Percentiles rank a stretch among this genome's conserved stretches.
Conservation (phyloP, 2,113 vertebrate species). For the Myodes glareolus region DNA sequence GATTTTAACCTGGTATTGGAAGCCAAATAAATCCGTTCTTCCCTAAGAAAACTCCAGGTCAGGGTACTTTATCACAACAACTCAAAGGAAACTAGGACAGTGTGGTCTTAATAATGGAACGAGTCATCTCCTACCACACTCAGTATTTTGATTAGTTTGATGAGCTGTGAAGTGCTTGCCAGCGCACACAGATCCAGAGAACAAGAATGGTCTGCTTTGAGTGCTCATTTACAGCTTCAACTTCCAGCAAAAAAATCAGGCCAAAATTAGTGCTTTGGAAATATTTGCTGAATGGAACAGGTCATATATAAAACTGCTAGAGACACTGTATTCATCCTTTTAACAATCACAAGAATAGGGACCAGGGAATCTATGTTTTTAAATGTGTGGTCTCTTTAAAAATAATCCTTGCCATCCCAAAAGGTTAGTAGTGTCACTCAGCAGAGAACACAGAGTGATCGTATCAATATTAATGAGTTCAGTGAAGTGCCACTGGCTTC, state of each 20-base stretch:
- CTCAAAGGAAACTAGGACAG: neutral
- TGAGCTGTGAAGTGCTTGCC: neutral
- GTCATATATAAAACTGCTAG: neutral
- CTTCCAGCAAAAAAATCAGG: neutral
- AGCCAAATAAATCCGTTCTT: neutral
- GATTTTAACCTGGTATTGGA: neutral
- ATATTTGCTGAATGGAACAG: neutral
- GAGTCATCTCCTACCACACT: neutral
- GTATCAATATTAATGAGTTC: conserved; percentile 82
- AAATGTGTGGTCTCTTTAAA: conserved; percentile 71
- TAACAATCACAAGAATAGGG: conserved; percentile 49
- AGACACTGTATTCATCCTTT: neutral
- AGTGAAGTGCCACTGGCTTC: conserved; percentile 70
- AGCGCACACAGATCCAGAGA: neutral
- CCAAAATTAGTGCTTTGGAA: neutral
- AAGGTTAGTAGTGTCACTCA: conserved; percentile 75
- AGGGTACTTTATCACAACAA: neutral
- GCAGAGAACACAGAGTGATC: conserved; percentile 72
- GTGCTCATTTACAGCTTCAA: neutral
- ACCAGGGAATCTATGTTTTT: neutral
- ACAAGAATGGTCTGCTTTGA: neutral
- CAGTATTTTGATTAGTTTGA: neutral
- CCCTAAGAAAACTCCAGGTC: no score
- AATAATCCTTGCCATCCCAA: conserved; percentile 61
- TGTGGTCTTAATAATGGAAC: neutral